Evolutionary conservation across 2,113 vertebrate species (phyloP), one percentile per base, ranked within the genome.

Genomic region (Pipra filicauda): DNA sequence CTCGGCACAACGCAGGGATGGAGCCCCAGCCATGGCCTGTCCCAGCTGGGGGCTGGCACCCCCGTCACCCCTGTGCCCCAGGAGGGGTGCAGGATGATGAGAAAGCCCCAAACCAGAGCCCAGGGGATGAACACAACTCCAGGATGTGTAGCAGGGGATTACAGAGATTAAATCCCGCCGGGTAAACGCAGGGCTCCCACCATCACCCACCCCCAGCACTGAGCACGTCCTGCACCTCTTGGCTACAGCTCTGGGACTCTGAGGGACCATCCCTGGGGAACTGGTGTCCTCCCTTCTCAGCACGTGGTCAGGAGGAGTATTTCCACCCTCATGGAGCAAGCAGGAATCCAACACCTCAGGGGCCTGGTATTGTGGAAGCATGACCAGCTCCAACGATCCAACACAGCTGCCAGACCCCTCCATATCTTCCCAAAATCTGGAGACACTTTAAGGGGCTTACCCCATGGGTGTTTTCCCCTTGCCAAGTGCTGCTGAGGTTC

Each of bases 281-380:
- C 1, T 12, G 8, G 14, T 41, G 55, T 54, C 8, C 37, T 51
- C 13, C 39, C 46, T 57, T 52, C 81, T n/a, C 67, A 19, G 22
- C 14, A 6, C 1, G 1, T 0, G 2, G 22, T 8, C 49, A 52
- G 2, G 1, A 30, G 0, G 7, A 9, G 16, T 8, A 35, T 49
- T 77, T 73, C 77, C 24, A 57, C 13, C 41, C 78, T 48, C 5
- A 2, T 24, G 43, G 22, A 91, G 43, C 57, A 65, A 51, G 83
- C 39, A 57, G 65, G 41, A 89, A 88, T 49, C 57, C 61, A 89
- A 11, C 16, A 49, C 12, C 77, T 54, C 72, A n/a, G 46, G 6
- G 2, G 15, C 35, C 23, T 22, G 31, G 21, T 26, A 44, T 26
- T 64, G 67, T 51, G 28, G 33, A 6, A 76, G 3, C 12, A 31